Evolutionary conservation across 2,797 vertebrate genomes (phyloP).

Genomic region (Gephyroberyx darwinii): DNA sequence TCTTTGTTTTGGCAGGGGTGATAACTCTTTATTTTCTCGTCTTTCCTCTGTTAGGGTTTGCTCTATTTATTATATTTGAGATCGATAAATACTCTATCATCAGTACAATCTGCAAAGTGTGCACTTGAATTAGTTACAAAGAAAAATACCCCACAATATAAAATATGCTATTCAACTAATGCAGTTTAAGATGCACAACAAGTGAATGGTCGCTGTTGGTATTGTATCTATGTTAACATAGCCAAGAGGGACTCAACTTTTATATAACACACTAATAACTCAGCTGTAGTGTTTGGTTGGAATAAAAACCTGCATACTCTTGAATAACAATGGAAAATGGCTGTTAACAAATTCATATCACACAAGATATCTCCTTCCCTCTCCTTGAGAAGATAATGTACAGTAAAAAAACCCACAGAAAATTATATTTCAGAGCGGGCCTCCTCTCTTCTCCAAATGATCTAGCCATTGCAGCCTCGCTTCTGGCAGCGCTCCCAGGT

Average conservation of each 20-base stretch:
- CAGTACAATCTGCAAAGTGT: no score
- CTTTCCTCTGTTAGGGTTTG: constrained; percentile 22
- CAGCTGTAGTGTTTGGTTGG: no score
- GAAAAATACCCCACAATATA: not conserved
- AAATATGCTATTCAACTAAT: not conserved
- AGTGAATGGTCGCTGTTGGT: not conserved
- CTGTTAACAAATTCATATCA: constrained; percentile 1
- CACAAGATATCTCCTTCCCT: not conserved
- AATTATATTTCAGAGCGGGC: constrained; percentile 22
- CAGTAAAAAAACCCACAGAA: constrained; percentile 22
- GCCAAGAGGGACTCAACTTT: not conserved
- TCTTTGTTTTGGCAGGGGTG: constrained; percentile 39
- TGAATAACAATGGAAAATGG: not conserved
- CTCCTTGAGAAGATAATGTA: constrained; percentile 23
- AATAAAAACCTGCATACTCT: no score
- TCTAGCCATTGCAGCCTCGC: constrained; percentile 28
- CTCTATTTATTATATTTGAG: constrained; percentile 43
- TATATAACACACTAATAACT: not conserved
- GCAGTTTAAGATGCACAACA: not conserved
- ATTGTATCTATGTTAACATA: not conserved
- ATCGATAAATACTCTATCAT: constrained; percentile 39
- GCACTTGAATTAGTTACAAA: not conserved
- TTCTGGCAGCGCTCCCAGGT: constrained; percentile 69
- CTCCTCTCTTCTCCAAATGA: constrained; percentile 35
- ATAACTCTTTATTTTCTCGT: constrained; percentile 8